Evolutionary conservation across 2,797 vertebrate genomes (phyloP), one percentile per base, ranked within the genome.

Genomic region (Myotis myotis): DNA sequence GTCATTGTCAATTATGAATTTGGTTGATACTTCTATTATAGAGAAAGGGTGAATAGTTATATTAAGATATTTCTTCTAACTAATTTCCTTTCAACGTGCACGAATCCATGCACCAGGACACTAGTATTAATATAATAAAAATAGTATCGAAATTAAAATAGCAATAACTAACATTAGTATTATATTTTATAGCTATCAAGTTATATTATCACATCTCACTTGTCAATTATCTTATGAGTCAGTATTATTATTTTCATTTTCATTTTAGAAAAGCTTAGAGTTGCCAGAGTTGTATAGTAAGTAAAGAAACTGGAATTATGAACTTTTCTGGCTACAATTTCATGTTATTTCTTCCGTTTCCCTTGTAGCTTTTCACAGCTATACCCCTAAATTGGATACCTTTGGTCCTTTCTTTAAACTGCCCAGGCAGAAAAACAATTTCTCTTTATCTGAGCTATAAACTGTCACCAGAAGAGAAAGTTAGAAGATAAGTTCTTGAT

Each of bases 171-270:
- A 93, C 53, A 93, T 93, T 96, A 90, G 81, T 76, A 76, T 94
- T 94, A 89, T 6, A 84, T 51, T 94, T 96, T 90, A 93, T n/a
- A 87, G 84, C 66, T 82, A 64, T 78, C 57, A 76, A 91, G 4
- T 89, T 96, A 79, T 88, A 86, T 41, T 86, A 60, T 95, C 23
- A 72, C 44, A 64, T 88, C n/a, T 82, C 16, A 80, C 16, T 96
- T 87, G 76, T 84, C 80, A 96, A 72, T 41, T 89, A 38, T 89
- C 66, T 87, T 80, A 8, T 89, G 33, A 91, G 38, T 38, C 38
- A 87, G 15, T 95, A 75, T 87, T 94, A 87, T 81, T 87, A 87
- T 74, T 95, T 91, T 76, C 71, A 83, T 93, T 96, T 96, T 55
- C 11, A 84, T 87, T 92, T 94, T 82, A 66, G 2, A 71, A 3